phyloP scores from a whole-genome alignment of 2,888 invertebrate species.

The Scaptomyza polygonia region DNA sequence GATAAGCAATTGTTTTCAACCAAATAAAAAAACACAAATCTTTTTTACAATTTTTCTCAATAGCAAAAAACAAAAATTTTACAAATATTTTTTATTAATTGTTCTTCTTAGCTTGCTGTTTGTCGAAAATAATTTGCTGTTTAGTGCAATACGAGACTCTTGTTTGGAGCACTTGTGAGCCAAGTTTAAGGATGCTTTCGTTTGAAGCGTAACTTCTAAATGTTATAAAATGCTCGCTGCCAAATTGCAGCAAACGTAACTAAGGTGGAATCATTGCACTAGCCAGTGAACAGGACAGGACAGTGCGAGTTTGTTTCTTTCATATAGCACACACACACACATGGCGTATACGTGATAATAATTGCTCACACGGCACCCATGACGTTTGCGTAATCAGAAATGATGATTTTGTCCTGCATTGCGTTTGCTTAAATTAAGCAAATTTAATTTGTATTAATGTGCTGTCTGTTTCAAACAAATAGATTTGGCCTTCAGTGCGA shows the following conservation, averaged over 20 bases:
- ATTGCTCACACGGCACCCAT: constrained; percentile 22
- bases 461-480: constrained; percentile 16
- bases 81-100: background rate
- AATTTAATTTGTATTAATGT: constrained; percentile 47
- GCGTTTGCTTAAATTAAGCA: constrained; percentile 41
- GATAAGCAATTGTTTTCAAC: too few relatives aligned
- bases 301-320: constrained; percentile 5
- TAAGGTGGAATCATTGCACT: constrained; percentile 30
- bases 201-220: constrained; percentile 32
- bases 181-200: constrained; percentile 35
- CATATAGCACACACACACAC: constrained; percentile 2
- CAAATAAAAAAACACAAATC: too few relatives aligned
- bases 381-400: constrained; percentile 48
- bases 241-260: constrained; percentile 38
- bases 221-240: constrained; percentile 35
- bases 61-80: too few relatives aligned
- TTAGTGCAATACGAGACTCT: constrained; percentile 11
- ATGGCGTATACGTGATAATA: constrained; percentile 24
- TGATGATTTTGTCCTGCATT: constrained; percentile 31
- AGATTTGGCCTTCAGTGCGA: constrained; percentile 22
- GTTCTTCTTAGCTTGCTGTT: background rate
- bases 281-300: constrained; percentile 42
- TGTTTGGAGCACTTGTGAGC: constrained; percentile 15
- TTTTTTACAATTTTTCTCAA: too few relatives aligned
- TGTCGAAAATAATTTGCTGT: background rate